Conservation (phyloP, 2,113 vertebrate genomes). For the Leucosticte australis region DNA sequence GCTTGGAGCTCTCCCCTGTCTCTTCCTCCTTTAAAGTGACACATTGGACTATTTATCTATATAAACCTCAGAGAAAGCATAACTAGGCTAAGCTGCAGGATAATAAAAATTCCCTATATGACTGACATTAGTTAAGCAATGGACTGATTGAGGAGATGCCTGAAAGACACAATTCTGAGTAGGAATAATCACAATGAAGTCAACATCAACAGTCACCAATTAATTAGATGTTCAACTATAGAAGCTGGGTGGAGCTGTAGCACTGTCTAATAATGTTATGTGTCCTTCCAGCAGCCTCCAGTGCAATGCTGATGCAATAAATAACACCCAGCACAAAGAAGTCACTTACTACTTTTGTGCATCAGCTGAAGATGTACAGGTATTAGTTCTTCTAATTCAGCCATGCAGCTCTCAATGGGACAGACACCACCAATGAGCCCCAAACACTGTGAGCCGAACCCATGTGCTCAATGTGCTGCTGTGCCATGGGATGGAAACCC, state of each 20-base stretch:
- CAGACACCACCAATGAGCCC: neutral
- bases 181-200: neutral
- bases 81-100: neutral
- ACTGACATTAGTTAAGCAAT: neutral
- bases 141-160: neutral
- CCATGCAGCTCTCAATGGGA: neutral
- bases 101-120: neutral
- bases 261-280: neutral
- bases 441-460: neutral
- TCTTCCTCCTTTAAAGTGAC: slow-evolving; percentile 23
- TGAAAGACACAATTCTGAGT: neutral
- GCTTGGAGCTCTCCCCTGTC: neutral
- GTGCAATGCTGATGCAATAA: neutral
- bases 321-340: neutral
- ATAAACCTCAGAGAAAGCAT: neutral
- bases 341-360: accelerated
- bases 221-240: neutral
- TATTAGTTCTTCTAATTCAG: neutral
- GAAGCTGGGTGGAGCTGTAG: slow-evolving; percentile 18
- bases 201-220: neutral
- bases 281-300: neutral
- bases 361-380: neutral
- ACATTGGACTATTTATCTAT: neutral
- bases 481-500: neutral
- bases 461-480: accelerated